A percentile compares a stretch with the other conserved stretches of the same genome.
Conservation (phyloP, 2,113 vertebrate genomes). For the Leptobrachium ailaonicum region DNA sequence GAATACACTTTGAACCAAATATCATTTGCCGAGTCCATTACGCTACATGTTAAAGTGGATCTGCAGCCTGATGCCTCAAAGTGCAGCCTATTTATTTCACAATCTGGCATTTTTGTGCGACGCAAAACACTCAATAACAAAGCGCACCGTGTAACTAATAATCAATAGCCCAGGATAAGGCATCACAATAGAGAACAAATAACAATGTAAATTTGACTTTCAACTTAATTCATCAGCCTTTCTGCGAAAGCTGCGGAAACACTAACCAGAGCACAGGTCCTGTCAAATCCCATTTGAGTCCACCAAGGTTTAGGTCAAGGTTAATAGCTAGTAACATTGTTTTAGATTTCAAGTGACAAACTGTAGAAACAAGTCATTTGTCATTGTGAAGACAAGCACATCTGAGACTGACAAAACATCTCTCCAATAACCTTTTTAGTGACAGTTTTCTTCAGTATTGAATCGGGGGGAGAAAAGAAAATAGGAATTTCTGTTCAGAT, state of each 20-base stretch:
- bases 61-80: constrained; percentile 18
- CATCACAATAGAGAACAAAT: background rate
- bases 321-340: constrained; percentile 49
- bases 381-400: constrained; percentile 43
- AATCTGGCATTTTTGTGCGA: background rate
- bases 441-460: constrained; percentile 21
- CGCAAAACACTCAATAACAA: background rate
- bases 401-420: constrained; percentile 40
- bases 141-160: background rate
- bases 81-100: background rate
- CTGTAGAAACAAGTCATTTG: constrained; percentile 42
- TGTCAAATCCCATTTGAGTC: constrained; percentile 46
- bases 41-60: constrained; percentile 11
- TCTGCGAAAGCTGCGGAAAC: constrained; percentile 4
- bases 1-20: constrained; percentile 20
- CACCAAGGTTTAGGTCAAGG: constrained; percentile 49
- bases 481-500: too few relatives aligned
- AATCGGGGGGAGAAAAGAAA: background rate
- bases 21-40: constrained; percentile 34
- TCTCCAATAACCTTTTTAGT: constrained; percentile 35
- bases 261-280: constrained; percentile 44
- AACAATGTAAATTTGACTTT: constrained; percentile 26
- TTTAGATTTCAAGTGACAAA: constrained; percentile 49
- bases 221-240: constrained; percentile 23
- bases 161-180: background rate